A percentile compares a stretch with the other conserved stretches of the same genome.
These are phyloP conservation scores for Ptilonorhynchus violaceus DNA, from an alignment of 2,113 vertebrate genomes.

Conservation along the genomic window DNA sequence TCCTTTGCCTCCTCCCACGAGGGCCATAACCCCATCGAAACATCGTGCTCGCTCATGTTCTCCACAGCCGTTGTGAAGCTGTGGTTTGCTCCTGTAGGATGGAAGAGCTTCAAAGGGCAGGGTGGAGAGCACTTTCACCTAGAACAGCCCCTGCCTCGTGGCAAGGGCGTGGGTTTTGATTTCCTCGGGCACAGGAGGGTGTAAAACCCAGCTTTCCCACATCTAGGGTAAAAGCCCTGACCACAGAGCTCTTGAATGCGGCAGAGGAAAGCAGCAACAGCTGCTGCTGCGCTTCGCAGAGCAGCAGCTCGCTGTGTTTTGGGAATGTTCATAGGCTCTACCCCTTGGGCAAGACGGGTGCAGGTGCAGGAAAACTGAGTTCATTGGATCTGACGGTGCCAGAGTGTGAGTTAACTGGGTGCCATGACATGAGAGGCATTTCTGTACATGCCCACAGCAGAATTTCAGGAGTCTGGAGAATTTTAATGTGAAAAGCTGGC, in stretches of 20 bases:
- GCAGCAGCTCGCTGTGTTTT: neutral
- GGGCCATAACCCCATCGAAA: neutral
- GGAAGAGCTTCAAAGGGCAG: slow-evolving; percentile 54
- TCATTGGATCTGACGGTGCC: neutral
- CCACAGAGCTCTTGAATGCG: neutral
- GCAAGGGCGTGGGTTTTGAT: neutral
- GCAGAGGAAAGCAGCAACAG: neutral
- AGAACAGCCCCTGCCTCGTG: neutral
- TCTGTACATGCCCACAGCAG: slow-evolving; percentile 36
- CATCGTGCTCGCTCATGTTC: neutral
- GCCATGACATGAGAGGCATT: neutral
- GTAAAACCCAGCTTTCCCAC: slow-evolving; percentile 41
- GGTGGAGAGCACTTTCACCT: slow-evolving; percentile 58
- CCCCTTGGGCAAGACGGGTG: neutral
- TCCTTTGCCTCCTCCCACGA: neutral
- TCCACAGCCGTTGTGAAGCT: neutral
- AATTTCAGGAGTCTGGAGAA: slow-evolving; percentile 39
- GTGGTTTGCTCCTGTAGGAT: neutral
- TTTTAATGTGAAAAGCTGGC: slow-evolving; percentile 42
- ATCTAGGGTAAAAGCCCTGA: slow-evolving; percentile 20
- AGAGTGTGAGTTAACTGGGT: neutral
- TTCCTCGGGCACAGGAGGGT: neutral
- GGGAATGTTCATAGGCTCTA: neutral
- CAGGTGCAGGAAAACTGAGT: slow-evolving; percentile 27
- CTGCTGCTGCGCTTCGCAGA: neutral